Conservation (phyloP, 2,888 invertebrate genomes). For the Hesperia comma region DNA sequence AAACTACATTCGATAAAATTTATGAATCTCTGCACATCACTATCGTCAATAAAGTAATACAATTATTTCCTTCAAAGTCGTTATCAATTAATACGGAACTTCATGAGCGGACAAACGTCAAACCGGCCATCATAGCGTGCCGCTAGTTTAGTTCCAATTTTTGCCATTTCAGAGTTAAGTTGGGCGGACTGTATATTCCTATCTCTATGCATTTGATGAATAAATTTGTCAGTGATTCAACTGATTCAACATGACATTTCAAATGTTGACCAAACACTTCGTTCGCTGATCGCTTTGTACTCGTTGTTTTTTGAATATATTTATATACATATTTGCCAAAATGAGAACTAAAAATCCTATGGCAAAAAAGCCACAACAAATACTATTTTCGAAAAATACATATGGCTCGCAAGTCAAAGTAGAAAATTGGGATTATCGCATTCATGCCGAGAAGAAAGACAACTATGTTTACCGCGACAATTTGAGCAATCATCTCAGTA, state of each 20-base stretch:
- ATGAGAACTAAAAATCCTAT: constrained; percentile 64
- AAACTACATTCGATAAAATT: too few species aligned
- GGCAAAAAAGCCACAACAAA: constrained; percentile 74
- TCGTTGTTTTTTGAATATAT: not conserved
- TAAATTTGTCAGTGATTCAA: too few species aligned
- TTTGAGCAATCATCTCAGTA: constrained; percentile 75
- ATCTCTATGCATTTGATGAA: too few species aligned
- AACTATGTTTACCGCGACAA: constrained; percentile 76
- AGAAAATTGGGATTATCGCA: constrained; percentile 73
- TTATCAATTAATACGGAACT: too few species aligned
- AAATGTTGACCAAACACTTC: not conserved
- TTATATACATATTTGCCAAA: constrained; percentile 37
- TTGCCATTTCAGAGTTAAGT: too few species aligned
- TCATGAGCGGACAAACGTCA: too few species aligned
- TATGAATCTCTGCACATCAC: too few species aligned
- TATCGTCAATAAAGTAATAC: too few species aligned
- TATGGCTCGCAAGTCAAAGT: constrained; percentile 71
- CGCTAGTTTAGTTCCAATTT: too few species aligned
- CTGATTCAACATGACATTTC: not conserved
- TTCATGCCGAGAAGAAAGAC: constrained; percentile 75
- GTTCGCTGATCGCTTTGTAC: not conserved
- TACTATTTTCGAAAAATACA: constrained; percentile 73
- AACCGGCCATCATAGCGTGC: too few species aligned
- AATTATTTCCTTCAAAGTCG: too few species aligned
- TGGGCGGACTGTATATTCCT: too few species aligned